Percentiles rank a stretch among this genome's conserved stretches.
Conservation (phyloP, 92 coral and sea anemone species). For the Epizoanthus illoricatus region DNA sequence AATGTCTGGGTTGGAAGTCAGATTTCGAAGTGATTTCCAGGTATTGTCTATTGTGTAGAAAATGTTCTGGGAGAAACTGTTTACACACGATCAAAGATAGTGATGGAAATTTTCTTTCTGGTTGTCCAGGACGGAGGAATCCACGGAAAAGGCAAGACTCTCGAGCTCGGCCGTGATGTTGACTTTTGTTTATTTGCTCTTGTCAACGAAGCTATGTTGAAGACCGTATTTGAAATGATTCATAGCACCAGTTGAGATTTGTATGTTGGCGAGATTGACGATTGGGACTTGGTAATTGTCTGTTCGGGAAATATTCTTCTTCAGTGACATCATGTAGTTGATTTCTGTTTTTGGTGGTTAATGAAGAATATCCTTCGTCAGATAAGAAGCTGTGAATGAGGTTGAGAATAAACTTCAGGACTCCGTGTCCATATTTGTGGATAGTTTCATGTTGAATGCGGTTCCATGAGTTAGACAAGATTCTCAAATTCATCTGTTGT, state of each 20-base stretch:
- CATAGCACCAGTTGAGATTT: constrained; percentile 13
- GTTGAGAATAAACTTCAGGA: background rate
- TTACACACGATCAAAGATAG: too few species aligned
- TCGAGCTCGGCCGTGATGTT: constrained; percentile 48
- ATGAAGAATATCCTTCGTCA: too few species aligned
- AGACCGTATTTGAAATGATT: constrained; percentile 39
- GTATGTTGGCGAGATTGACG: too few species aligned
- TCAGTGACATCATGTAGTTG: background rate
- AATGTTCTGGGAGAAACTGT: too few species aligned
- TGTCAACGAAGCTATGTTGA: too few species aligned
- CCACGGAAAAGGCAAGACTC: too few species aligned
- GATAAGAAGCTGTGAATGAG: background rate
- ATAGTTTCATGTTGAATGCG: background rate
- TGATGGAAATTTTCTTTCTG: too few species aligned
- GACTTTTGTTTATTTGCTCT: constrained; percentile 26
- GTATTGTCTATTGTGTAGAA: too few species aligned
- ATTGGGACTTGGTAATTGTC: constrained; percentile 36
- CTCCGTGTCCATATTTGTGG: background rate
- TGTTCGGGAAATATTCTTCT: background rate
- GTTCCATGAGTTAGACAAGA: background rate
- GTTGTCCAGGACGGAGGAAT: too few species aligned
- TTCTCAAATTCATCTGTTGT: background rate
- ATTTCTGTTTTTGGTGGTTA: too few species aligned
- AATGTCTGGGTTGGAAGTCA: too few species aligned
- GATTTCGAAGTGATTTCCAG: too few species aligned